Percentiles rank a stretch among this genome's conserved stretches.
Conservation (phyloP, 2,888 invertebrate species). For the Eupithecia exiguata region DNA sequence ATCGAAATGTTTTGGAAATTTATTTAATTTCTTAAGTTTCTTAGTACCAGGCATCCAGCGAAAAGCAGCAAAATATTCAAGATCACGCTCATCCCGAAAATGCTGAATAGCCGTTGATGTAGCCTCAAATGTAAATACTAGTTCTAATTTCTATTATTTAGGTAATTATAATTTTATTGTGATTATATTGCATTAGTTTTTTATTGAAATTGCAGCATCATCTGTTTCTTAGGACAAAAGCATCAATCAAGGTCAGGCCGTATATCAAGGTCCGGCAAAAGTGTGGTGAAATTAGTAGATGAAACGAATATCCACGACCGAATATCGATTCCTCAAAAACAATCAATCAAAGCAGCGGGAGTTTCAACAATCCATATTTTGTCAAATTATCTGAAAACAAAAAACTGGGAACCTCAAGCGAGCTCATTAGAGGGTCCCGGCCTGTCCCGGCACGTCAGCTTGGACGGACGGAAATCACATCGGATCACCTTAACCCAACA, state of each 20-base stretch:
- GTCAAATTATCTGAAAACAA: constrained; percentile 37
- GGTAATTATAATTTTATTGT: too few species aligned
- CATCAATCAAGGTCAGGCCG: too few species aligned
- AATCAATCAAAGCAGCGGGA: constrained; percentile 26
- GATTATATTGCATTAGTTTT: too few species aligned
- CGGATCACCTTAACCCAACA: constrained; percentile 60
- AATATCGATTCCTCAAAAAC: constrained; percentile 9
- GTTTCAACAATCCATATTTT: constrained; percentile 28
- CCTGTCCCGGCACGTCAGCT: constrained; percentile 68
- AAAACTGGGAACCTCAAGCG: constrained; percentile 57
- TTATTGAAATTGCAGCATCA: too few species aligned
- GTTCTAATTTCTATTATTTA: too few species aligned
- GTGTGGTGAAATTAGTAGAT: not conserved
- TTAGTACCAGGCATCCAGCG: constrained; percentile 71
- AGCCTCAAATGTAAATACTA: too few species aligned
- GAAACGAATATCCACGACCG: not conserved
- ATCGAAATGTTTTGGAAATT: too few species aligned
- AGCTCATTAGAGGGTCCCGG: constrained; percentile 65
- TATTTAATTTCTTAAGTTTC: too few species aligned
- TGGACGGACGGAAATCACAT: constrained; percentile 69
- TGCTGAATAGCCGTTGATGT: constrained; percentile 72
- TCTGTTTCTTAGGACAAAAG: too few species aligned
- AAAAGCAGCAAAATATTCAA: constrained; percentile 70
- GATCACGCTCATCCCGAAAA: constrained; percentile 76
- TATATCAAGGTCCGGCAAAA: not conserved